Base-by-base conservation (phyloP, 2,113 vertebrate species). In the Psittacara wagleri region DNA sequence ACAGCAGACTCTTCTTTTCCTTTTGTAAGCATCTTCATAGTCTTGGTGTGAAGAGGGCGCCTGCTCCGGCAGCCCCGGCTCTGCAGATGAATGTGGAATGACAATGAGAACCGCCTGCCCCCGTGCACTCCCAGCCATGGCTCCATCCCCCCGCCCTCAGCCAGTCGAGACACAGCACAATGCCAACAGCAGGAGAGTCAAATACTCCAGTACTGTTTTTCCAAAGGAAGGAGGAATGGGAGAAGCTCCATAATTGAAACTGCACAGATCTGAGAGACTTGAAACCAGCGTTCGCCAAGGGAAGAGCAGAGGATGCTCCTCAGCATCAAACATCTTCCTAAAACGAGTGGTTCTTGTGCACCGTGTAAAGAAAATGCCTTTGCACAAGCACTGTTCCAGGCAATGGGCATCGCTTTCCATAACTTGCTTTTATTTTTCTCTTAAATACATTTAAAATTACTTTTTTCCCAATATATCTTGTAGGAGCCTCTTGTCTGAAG, bases 231-330 rank as follows among this genome's bases (percentile, higher is more conserved):
- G 19, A 29, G 59, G 72, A 41, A 31, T 0, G 8, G 48, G 10
- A 16, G 28, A 44, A 64, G 69, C 86, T 29, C 39, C 3, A 1
- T 6, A 25, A 16, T 7, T 12, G 29, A 51, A 28, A 5, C 6
- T 8, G 57, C 2, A 3, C 54, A 10, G 15, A 7, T 9, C 54
- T 1, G 1, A 27, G 22, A 31, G 18, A 13, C 29, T 31, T 10
- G 10, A 18, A 20, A 57, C 2, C 41, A 6, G 5, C 0, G 2
- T 64, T 28, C 35, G 25, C 12, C 15, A 7, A 23, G 44, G 51
- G n/a, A 48, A 33, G 62, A 13, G 11, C 20, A 35, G 4, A 59
- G 10, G 59, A 31, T 48, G 37, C 14, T 7, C 4, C 3, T 8
- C 59, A 51, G 29, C 48, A 55, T 24, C 63, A 22, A 27, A 5